Base-by-base conservation (phyloP, 2,113 vertebrate species). In the Jacana jacana region DNA sequence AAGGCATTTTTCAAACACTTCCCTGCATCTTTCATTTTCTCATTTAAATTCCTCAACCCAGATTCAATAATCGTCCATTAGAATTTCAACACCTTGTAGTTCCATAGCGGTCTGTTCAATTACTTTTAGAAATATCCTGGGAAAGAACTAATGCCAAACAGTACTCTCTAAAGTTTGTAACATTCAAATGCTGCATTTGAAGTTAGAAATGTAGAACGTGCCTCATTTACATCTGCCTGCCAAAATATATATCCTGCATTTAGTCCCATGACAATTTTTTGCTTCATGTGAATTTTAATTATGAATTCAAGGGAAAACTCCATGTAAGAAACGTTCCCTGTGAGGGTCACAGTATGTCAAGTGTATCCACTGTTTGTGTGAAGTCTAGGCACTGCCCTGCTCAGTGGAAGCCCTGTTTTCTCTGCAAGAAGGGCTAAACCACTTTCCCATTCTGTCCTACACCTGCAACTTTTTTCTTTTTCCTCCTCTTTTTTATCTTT, bases 181-280 rank as follows among this genome's bases (percentile, higher is more conserved):
- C 20, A 93, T 90, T 78, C 71, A 90, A 93, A 86, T 42, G 10
- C 6, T 78, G 17, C 31, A 76, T 81, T 88, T 84, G 66, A 97
- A 92, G 55, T 68, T 1, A 89, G n/a, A 83, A 83, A 90, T 88
- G 68, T 71, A 90, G 66, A 91, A 72, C 58, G 80, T 91, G 69
- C 44, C 66, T 90, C 55, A 86, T 87, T 88, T 80, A 68, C 4
- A 58, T 46, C 65, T 54, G 44, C 35, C 79, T 96, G 94, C 86
- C 91, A 95, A 95, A 84, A 91, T 44, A 90, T 15, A 92, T 81
- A 95, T 58, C 31, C 70, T 85, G n/a, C 11, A 37, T 80, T 88
- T 65, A 65, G 72, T 81, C 52, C 35, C 70, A 49, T 15, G 20
- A 86, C 11, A 31, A 78, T 55, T 71, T 91, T 88, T 84, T 88